Conservation (phyloP, 2,888 invertebrate genomes). For the Nomada fucata region DNA sequence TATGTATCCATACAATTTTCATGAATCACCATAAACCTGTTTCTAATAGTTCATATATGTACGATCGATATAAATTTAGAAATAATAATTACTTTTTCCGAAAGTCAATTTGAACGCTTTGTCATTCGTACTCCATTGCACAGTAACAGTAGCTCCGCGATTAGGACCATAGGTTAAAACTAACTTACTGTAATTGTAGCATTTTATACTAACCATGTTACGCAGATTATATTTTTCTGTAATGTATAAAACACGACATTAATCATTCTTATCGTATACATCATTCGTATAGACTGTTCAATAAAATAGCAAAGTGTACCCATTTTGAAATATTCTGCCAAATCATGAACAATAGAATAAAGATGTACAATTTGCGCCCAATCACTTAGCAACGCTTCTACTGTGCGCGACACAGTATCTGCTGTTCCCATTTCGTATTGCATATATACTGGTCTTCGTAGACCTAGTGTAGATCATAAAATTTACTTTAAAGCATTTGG, state of each 20-base stretch:
- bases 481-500: neutral
- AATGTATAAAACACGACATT: constrained; percentile 60
- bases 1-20: constrained; percentile 52
- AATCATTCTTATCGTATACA: neutral
- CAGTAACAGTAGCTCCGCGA: constrained; percentile 92
- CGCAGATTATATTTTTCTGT: constrained; percentile 87
- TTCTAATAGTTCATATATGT: neutral
- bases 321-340: constrained; percentile 91
- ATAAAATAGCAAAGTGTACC: constrained; percentile 84
- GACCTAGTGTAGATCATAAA: constrained; percentile 85
- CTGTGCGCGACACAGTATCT: constrained; percentile 91
- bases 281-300: neutral
- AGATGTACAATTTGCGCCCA: constrained; percentile 97
- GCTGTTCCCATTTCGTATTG: constrained; percentile 95
- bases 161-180: constrained; percentile 95
- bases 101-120: constrained; percentile 91
- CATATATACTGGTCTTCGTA: constrained; percentile 94
- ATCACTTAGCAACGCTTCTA: constrained; percentile 94
- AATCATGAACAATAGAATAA: constrained; percentile 93
- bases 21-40: constrained; percentile 11
- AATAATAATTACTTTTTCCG: constrained; percentile 81
- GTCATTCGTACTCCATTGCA: constrained; percentile 91
- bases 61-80: neutral
- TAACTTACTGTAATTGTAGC: constrained; percentile 96
- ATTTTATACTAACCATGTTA: constrained; percentile 92